These are phyloP conservation scores for Bombus soroeensis DNA, from an alignment of 1,140 invertebrate genomes.

Conservation along the genomic window DNA sequence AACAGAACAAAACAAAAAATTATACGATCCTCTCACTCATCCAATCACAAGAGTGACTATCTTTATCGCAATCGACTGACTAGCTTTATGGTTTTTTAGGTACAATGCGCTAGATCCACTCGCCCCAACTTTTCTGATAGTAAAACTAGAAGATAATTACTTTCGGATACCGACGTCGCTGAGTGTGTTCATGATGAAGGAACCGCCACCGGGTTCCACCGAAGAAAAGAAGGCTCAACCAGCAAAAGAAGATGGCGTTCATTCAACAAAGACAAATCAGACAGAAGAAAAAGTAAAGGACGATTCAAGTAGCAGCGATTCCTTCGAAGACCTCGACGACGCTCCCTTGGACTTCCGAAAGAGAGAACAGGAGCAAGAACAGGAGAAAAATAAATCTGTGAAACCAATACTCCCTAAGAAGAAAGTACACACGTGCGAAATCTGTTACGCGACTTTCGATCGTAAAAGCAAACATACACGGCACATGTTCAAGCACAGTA, in stretches of 20 bases:
- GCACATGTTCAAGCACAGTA: constrained; percentile 80
- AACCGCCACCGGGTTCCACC: constrained; percentile 34
- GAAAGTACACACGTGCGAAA: constrained; percentile 73
- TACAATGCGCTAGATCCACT: constrained; percentile 72
- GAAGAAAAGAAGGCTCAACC: constrained; percentile 40
- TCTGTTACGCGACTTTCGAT: constrained; percentile 74
- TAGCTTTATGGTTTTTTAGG: constrained; percentile 74
- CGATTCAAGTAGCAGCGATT: constrained; percentile 1
- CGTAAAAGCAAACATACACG: constrained; percentile 74
- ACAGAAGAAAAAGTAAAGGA: constrained; percentile 14
- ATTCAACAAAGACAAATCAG: constrained; percentile 7
- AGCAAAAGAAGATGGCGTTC: not conserved
- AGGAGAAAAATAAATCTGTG: not conserved
- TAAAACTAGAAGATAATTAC: constrained; percentile 75
- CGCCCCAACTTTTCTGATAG: constrained; percentile 71
- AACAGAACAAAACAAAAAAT: not conserved
- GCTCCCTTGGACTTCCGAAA: constrained; percentile 63
- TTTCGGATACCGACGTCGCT: constrained; percentile 77
- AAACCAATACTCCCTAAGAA: constrained; percentile 32
- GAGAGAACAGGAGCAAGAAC: constrained; percentile 27
- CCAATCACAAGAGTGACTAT: not conserved
- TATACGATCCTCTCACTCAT: not conserved
- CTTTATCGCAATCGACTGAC: constrained; percentile 46
- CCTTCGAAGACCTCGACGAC: constrained; percentile 62
- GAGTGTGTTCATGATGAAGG: constrained; percentile 74